Conservation (phyloP, 53 echinoderm and acorn worm genomes). For the Temnopleurus reevesii region DNA sequence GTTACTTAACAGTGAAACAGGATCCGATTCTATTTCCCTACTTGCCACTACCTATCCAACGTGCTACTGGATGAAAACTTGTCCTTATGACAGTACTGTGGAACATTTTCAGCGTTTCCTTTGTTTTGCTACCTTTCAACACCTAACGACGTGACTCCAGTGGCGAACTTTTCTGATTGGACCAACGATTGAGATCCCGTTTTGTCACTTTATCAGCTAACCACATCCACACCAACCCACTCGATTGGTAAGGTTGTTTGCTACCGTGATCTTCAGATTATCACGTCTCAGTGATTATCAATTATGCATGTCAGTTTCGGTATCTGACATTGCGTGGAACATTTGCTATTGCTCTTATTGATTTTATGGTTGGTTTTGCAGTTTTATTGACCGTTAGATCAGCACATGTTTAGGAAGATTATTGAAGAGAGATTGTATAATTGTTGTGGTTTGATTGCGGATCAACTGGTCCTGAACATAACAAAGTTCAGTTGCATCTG, state of each 20-base stretch:
- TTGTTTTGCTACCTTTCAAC: background rate
- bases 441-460: background rate
- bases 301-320: background rate
- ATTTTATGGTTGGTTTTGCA: background rate
- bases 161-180: constrained; percentile 21
- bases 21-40: too few relatives aligned
- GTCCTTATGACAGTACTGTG: too few relatives aligned
- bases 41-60: too few relatives aligned
- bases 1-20: too few relatives aligned
- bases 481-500: background rate
- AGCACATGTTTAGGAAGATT: background rate
- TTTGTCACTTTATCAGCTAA: background rate
- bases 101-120: too few relatives aligned
- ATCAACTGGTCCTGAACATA: background rate
- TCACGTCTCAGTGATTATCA: background rate
- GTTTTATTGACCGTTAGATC: background rate
- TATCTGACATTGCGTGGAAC: too few relatives aligned
- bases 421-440: background rate
- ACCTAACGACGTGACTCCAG: background rate
- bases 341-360: background rate
- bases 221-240: background rate
- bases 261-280: background rate
- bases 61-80: too few relatives aligned
- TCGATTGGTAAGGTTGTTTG: background rate
- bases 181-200: background rate